Evolutionary conservation across 2,888 invertebrate species (phyloP).

Genomic region (Melanotus villosus): DNA sequence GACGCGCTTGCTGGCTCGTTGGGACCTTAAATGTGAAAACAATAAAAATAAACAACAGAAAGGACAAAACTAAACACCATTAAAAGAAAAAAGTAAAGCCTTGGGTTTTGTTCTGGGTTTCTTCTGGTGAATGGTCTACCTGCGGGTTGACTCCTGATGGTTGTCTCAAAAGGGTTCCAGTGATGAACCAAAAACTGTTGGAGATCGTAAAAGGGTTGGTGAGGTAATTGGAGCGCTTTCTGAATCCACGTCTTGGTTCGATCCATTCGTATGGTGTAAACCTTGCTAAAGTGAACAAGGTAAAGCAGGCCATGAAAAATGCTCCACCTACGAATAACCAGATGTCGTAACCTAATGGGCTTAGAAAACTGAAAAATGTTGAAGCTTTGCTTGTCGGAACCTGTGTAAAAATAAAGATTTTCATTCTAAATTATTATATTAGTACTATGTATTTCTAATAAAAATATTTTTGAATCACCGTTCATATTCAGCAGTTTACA

Average conservation of each 20-base stretch:
- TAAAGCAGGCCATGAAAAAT: slow-evolving; percentile 73
- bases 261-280: slow-evolving; percentile 77
- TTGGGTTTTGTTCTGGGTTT: slow-evolving; percentile 26
- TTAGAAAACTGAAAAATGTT: slow-evolving; percentile 77
- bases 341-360: slow-evolving; percentile 76
- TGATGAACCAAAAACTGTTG: slow-evolving; percentile 78
- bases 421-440: neutral
- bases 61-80: slow-evolving; percentile 1
- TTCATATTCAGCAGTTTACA: no score
- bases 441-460: slow-evolving; percentile 1
- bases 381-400: slow-evolving; percentile 74
- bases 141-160: slow-evolving; percentile 74
- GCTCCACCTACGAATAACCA: slow-evolving; percentile 77
- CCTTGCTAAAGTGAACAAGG: slow-evolving; percentile 74
- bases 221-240: slow-evolving; percentile 61
- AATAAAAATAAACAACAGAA: no score
- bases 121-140: slow-evolving; percentile 61
- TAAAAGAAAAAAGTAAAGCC: neutral
- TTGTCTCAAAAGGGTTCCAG: slow-evolving; percentile 77
- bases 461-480: no score
- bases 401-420: slow-evolving; percentile 55
- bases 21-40: slow-evolving; percentile 72
- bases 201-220: slow-evolving; percentile 76
- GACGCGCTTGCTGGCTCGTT: slow-evolving; percentile 77
- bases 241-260: slow-evolving; percentile 66